Conservation (phyloP, 2,888 invertebrate species). For the Mellilla xanthometata region DNA sequence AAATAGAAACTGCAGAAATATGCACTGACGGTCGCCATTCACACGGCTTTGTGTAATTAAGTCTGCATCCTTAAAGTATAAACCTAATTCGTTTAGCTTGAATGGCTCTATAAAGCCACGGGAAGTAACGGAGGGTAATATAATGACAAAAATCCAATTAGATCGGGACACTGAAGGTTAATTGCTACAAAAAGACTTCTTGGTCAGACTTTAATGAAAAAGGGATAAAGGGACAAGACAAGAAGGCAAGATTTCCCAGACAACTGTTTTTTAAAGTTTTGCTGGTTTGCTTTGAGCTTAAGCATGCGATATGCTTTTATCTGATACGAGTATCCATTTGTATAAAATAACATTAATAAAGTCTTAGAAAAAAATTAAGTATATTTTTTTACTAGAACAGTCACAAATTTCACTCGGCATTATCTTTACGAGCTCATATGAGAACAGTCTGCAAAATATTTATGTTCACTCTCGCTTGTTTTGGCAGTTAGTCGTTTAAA, state of each 20-base stretch:
- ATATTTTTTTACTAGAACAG: too few species aligned
- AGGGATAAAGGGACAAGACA: constrained; percentile 1
- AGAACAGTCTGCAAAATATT: too few species aligned
- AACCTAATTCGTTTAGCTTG: constrained; percentile 33
- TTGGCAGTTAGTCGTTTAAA: not conserved
- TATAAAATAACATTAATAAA: too few species aligned
- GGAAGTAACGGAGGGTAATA: constrained; percentile 30
- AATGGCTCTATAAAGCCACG: constrained; percentile 27
- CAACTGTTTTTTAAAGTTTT: too few species aligned
- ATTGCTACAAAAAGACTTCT: constrained; percentile 24
- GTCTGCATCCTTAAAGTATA: constrained; percentile 33
- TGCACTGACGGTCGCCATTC: constrained; percentile 27
- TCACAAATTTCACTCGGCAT: too few species aligned
- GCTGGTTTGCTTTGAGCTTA: too few species aligned
- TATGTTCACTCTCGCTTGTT: not conserved
- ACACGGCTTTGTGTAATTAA: constrained; percentile 31
- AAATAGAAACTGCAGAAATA: constrained; percentile 34
- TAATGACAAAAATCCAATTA: constrained; percentile 37
- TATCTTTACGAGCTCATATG: too few species aligned
- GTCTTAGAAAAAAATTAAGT: too few species aligned
- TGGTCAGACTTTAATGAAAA: constrained; percentile 8
- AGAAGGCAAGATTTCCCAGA: not conserved
- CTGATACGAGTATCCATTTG: too few species aligned
- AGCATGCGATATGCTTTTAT: too few species aligned
- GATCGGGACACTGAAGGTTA: constrained; percentile 23